Evolutionary conservation across 2,888 invertebrate species (phyloP).

Genomic region (Marronus borbonicus): DNA sequence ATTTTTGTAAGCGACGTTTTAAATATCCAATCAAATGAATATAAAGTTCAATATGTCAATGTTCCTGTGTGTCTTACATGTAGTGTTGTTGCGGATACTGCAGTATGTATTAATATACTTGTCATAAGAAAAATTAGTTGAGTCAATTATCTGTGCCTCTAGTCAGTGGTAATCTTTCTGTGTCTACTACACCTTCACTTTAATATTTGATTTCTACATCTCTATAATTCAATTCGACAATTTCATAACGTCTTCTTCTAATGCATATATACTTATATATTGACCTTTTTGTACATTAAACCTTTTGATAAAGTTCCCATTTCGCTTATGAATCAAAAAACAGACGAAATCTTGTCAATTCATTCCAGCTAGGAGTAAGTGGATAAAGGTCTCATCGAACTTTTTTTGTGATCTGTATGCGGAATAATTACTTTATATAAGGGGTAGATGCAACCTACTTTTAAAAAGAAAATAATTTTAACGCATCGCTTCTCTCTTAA

Average conservation of each 20-base stretch:
- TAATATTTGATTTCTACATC: conserved; percentile 53
- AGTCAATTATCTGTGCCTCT: conserved; percentile 79
- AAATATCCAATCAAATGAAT: conserved; percentile 48
- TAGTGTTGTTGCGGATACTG: conserved; percentile 65
- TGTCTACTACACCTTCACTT: conserved; percentile 67
- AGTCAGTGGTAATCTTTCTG: conserved; percentile 70
- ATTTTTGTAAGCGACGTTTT: neutral
- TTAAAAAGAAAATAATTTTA: conserved; percentile 21
- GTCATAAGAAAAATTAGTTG: conserved; percentile 73
- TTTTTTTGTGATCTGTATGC: too few relatives aligned
- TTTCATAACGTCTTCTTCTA: too few relatives aligned
- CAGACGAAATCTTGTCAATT: too few relatives aligned
- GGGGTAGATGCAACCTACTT: neutral
- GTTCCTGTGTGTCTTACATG: conserved; percentile 68
- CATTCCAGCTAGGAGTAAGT: too few relatives aligned
- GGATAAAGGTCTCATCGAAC: too few relatives aligned
- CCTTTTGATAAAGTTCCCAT: too few relatives aligned
- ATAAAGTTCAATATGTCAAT: conserved; percentile 57
- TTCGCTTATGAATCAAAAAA: too few relatives aligned
- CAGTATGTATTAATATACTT: conserved; percentile 68
- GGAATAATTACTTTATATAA: too few relatives aligned
- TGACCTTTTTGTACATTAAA: too few relatives aligned
- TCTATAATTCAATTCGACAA: conserved; percentile 22
- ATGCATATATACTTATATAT: too few relatives aligned
- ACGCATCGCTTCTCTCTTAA: neutral